phyloP scores from a whole-genome alignment of 2,888 invertebrate genomes.

The Epirrhoe tristata region DNA sequence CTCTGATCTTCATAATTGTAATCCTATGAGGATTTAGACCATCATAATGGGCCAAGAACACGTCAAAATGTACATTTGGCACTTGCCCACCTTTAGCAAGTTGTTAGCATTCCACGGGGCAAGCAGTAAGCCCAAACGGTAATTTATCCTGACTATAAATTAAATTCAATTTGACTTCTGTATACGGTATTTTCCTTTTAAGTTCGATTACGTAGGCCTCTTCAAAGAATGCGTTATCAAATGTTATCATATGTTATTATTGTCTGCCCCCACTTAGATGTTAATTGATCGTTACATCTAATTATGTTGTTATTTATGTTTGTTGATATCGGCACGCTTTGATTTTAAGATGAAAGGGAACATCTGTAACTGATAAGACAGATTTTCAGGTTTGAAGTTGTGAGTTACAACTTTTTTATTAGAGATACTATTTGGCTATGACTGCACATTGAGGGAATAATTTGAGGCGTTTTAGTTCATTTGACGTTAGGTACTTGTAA shows the following conservation, averaged over 20 bases:
- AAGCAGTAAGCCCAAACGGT: background rate
- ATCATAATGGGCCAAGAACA: too few relatives aligned
- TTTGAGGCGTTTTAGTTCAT: too few relatives aligned
- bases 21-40: too few relatives aligned
- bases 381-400: constrained; percentile 22
- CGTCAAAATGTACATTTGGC: too few relatives aligned
- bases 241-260: constrained; percentile 42
- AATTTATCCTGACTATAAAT: background rate
- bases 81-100: background rate
- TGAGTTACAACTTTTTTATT: background rate
- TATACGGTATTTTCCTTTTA: constrained; percentile 17
- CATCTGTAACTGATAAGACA: constrained; percentile 27
- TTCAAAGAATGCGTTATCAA: constrained; percentile 43
- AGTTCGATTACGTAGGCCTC: constrained; percentile 28
- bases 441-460: too few relatives aligned
- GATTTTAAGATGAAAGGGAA: constrained; percentile 52
- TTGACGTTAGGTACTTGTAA: too few relatives aligned
- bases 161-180: background rate
- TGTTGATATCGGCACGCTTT: constrained; percentile 68
- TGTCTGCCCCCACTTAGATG: constrained; percentile 53
- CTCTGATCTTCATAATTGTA: too few relatives aligned
- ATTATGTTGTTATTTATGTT: constrained; percentile 73
- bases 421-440: background rate
- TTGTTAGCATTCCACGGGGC: background rate
- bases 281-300: constrained; percentile 65